phyloP scores from a whole-genome alignment of 2,888 invertebrate genomes.

The Diadromus collaris region DNA sequence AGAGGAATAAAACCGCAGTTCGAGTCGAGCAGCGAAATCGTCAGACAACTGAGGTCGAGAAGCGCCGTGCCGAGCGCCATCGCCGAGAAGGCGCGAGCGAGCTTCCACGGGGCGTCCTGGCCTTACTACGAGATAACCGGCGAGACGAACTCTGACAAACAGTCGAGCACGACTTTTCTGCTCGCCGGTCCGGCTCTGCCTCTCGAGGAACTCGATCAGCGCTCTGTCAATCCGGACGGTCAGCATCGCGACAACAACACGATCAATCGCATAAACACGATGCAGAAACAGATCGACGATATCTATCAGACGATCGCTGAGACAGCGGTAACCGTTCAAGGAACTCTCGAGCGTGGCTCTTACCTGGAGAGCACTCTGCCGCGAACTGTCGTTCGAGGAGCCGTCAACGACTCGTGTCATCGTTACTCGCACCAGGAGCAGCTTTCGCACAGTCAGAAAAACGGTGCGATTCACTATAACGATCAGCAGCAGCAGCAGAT shows the following conservation, averaged over 20 bases:
- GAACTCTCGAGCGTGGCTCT: slow-evolving; percentile 68
- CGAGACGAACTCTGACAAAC: slow-evolving; percentile 35
- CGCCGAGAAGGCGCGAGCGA: slow-evolving; percentile 66
- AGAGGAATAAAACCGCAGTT: slow-evolving; percentile 94
- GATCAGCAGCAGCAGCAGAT: slow-evolving; percentile 66
- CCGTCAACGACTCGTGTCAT: slow-evolving; percentile 59
- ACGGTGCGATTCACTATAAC: slow-evolving; percentile 69
- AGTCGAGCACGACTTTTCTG: slow-evolving; percentile 49
- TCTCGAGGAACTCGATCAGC: slow-evolving; percentile 54
- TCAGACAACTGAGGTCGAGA: slow-evolving; percentile 91
- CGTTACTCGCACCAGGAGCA: slow-evolving; percentile 64
- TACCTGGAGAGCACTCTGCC: slow-evolving; percentile 74
- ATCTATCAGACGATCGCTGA: slow-evolving; percentile 78
- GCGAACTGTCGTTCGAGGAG: slow-evolving; percentile 60
- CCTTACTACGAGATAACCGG: slow-evolving; percentile 61
- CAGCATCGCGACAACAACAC: slow-evolving; percentile 69
- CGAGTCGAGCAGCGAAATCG: slow-evolving; percentile 89
- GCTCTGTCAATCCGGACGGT: slow-evolving; percentile 58
- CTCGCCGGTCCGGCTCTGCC: slow-evolving; percentile 35
- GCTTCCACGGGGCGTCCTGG: slow-evolving; percentile 65
- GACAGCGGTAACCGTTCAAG: slow-evolving; percentile 69
- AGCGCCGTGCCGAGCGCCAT: slow-evolving; percentile 68
- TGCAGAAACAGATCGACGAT: slow-evolving; percentile 76
- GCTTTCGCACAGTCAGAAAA: slow-evolving; percentile 66
- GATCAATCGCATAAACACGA: slow-evolving; percentile 76